A percentile compares a stretch with the other conserved stretches of the same genome.
These are phyloP conservation scores for Axea sp. DNA, from an alignment of 2,888 invertebrate genomes.

Conservation along the genomic window DNA sequence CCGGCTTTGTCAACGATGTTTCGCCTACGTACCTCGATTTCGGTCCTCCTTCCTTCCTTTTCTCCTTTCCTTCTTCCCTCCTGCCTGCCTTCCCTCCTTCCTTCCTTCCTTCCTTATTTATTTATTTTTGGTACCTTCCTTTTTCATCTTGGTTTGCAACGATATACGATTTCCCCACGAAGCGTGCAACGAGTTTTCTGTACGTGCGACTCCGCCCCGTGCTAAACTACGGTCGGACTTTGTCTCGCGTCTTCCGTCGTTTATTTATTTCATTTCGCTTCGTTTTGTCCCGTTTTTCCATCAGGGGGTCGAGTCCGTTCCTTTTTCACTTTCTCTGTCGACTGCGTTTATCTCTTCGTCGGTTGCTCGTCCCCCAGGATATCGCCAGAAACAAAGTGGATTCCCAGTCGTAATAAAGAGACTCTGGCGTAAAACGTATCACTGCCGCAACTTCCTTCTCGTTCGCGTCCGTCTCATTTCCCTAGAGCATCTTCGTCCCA, in stretches of 20 bases:
- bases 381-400: constrained; percentile 74
- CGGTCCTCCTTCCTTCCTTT: constrained; percentile 32
- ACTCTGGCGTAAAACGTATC: constrained; percentile 71
- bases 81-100: no score
- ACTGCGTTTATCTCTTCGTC: constrained; percentile 32
- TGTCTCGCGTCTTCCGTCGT: constrained; percentile 49
- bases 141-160: no score
- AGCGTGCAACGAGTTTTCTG: constrained; percentile 39
- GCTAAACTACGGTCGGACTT: constrained; percentile 53
- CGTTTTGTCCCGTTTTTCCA: constrained; percentile 44
- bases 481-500: constrained; percentile 31
- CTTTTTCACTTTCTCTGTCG: constrained; percentile 50
- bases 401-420: constrained; percentile 76
- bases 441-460: constrained; percentile 62
- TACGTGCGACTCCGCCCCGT: constrained; percentile 42
- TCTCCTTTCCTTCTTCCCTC: not conserved
- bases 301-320: no score
- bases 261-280: constrained; percentile 57
- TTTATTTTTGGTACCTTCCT: no score
- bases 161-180: constrained; percentile 44
- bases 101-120: no score
- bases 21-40: constrained; percentile 59
- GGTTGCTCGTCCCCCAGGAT: constrained; percentile 60
- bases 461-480: constrained; percentile 46
- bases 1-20: no score